Percentiles rank a stretch among this genome's conserved stretches.
phyloP scores from a whole-genome alignment of 2,113 vertebrate species.

The Pogonocichla stellata region DNA sequence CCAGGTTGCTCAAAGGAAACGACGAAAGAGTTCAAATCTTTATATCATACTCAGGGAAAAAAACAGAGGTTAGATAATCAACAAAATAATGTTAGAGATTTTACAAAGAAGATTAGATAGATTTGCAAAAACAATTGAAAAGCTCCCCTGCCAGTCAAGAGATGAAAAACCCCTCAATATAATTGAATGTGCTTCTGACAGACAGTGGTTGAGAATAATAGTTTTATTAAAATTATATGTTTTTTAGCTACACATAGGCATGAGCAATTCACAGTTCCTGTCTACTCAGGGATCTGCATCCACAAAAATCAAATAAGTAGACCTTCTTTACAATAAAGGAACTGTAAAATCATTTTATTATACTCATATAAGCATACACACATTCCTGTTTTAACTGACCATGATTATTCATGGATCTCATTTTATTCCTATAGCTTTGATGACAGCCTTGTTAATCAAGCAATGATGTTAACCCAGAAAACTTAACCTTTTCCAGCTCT shows the following conservation, averaged over 20 bases:
- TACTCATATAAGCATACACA: not conserved
- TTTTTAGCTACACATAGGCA: not conserved
- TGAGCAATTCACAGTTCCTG: not conserved
- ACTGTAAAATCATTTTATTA: not conserved
- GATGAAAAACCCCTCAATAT: not conserved
- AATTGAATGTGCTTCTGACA: not conserved
- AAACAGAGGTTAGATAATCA: not conserved
- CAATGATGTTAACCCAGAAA: not conserved
- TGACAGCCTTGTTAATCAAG: not conserved
- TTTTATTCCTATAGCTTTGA: not conserved
- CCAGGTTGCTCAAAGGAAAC: not conserved
- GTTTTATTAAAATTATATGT: not conserved
- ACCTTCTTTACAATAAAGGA: not conserved
- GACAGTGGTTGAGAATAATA: not conserved
- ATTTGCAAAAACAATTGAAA: not conserved
- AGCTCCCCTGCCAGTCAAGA: not conserved
- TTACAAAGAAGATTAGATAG: not conserved
- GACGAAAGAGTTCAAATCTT: not conserved
- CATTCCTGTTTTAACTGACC: not conserved
- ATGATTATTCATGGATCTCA: not conserved
- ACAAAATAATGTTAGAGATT: not conserved
- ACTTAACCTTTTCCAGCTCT: not conserved
- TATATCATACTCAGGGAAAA: not conserved
- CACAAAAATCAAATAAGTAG: not conserved
- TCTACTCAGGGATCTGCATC: not conserved